phyloP scores from a whole-genome alignment of 2,113 vertebrate species.

The Gambusia holbrooki region DNA sequence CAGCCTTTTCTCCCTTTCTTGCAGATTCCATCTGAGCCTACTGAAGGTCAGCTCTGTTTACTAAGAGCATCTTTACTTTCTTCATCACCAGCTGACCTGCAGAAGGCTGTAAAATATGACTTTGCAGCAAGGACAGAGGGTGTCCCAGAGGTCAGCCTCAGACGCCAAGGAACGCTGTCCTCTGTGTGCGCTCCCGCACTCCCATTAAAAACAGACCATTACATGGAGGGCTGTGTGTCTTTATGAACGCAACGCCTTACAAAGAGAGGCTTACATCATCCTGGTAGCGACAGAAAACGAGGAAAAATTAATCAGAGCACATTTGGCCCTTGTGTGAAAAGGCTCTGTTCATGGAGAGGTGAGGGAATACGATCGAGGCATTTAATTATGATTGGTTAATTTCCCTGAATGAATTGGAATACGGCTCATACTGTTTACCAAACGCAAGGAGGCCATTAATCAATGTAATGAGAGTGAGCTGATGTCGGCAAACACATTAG shows the following conservation, averaged over 20 bases:
- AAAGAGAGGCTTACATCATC: conserved; percentile 25
- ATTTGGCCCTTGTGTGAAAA: conserved; percentile 31
- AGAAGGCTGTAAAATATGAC: conserved; percentile 41
- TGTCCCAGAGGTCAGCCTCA: conserved; percentile 12
- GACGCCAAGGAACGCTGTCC: conserved; percentile 3
- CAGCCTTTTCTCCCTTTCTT: background rate
- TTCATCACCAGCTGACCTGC: conserved; percentile 13
- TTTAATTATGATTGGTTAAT: conserved; percentile 74
- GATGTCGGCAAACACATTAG: conserved; percentile 70
- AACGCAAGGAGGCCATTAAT: conserved; percentile 72
- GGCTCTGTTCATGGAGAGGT: conserved; percentile 24
- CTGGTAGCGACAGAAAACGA: conserved; percentile 25
- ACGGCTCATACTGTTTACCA: conserved; percentile 68
- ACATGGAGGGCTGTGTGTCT: conserved; percentile 23
- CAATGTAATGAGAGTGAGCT: conserved; percentile 66
- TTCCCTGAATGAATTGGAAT: conserved; percentile 67
- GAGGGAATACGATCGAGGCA: conserved; percentile 40
- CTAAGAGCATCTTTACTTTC: background rate
- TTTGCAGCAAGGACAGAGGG: conserved; percentile 35
- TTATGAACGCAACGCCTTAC: conserved; percentile 17
- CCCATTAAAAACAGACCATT: conserved; percentile 36
- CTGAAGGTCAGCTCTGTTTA: conserved; percentile 31
- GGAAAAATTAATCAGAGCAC: conserved; percentile 47
- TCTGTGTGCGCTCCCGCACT: conserved; percentile 36
- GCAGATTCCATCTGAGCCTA: background rate